phyloP scores from a whole-genome alignment of 1,140 invertebrate genomes.

The Trichonephila inaurata region DNA sequence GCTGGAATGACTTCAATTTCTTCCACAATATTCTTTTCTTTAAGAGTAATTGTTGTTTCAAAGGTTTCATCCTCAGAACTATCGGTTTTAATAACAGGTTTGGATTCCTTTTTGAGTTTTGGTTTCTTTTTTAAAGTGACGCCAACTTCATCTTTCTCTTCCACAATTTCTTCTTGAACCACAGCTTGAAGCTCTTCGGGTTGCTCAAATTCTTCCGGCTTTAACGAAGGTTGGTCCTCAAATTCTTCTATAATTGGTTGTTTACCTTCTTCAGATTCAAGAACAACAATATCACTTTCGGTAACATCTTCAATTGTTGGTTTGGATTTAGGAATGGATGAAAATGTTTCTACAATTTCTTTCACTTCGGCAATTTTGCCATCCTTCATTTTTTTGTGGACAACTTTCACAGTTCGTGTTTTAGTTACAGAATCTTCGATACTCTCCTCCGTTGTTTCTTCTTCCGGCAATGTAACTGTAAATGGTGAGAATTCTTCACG shows the following conservation, averaged over 20 bases:
- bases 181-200: constrained; percentile 24
- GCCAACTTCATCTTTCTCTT: constrained; percentile 42
- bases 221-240: constrained; percentile 21
- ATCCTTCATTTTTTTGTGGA: constrained; percentile 71
- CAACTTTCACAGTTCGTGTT: constrained; percentile 55
- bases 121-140: constrained; percentile 69
- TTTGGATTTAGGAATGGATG: neutral
- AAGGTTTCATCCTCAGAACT: constrained; percentile 78
- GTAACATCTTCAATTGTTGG: constrained; percentile 71
- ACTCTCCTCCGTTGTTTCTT: constrained; percentile 55
- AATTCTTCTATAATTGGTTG: constrained; percentile 69
- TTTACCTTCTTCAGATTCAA: constrained; percentile 28
- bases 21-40: constrained; percentile 77
- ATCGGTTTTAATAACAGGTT: constrained; percentile 43
- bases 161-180: constrained; percentile 23
- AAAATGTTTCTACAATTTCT: constrained; percentile 73
- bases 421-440: constrained; percentile 69
- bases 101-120: constrained; percentile 74
- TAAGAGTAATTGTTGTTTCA: constrained; percentile 77
- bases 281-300: constrained; percentile 19
- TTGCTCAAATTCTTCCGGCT: constrained; percentile 21
- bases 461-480: constrained; percentile 77
- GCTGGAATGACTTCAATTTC: constrained; percentile 57
- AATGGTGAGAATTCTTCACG: constrained; percentile 69
- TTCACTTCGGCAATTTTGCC: constrained; percentile 70